Base-by-base conservation (phyloP, 2,113 vertebrate genomes). In the Solea senegalensis region DNA sequence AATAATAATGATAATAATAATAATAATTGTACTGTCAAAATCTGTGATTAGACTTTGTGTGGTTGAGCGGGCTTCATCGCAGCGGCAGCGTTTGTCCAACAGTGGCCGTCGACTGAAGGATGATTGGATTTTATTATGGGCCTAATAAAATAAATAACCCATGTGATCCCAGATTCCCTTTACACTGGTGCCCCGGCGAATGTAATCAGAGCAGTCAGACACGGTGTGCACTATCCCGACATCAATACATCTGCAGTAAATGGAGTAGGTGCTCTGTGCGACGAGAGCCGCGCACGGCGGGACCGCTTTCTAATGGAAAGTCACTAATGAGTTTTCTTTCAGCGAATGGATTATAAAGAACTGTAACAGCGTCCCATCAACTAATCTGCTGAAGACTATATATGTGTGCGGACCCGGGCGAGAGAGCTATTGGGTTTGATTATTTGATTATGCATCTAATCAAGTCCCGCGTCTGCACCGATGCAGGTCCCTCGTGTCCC, bases 331-430 rank as follows among this genome's bases (percentile, higher is more conserved):
- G 61, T 68, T 72, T 75, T 77, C 49, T 73, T n/a, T 68, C 1
- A 0, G 8, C 43, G 65, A 61, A 71, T 73, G 45, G 68, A 84
- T 79, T 59, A 58, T 76, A 53, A 72, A 74, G 65, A 65, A 62
- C 41, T 64, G 41, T 27, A 49, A 51, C 2, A 0, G 52, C 26
- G 27, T 65, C 21, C 59, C 27, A 72, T 62, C 80, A 78, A 41
- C 54, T 48, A 34, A 62, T n/a, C 16, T 34, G 13, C 43, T 66
- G 15, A 63, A 15, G 49, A 48, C 55, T 11, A 43, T 16, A 41
- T 15, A 64, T 27, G 0, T 34, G 34, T 34, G 5, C 34, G 16
- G 57, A 48, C 5, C 45, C 46, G 11, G 40, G 9, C 34, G 27
- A 46, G 46, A 26, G 9, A 64, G 34, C 40, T 53, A 66, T 71